phyloP scores from a whole-genome alignment of 2,888 invertebrate species.

The Hemicrepidius hirtus region DNA sequence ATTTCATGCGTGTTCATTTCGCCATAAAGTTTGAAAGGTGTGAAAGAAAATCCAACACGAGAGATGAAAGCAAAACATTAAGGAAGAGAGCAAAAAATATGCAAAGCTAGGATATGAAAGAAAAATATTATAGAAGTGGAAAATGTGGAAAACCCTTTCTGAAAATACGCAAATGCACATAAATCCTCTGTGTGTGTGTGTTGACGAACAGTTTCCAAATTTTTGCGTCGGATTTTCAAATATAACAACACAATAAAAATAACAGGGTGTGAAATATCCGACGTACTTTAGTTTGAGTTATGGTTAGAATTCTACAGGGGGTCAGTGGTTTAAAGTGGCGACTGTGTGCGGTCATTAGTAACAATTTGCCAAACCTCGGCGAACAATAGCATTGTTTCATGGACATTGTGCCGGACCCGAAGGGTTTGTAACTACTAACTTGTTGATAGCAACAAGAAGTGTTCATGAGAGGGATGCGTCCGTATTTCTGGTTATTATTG shows the following conservation, averaged over 20 bases:
- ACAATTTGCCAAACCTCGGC: slow-evolving; percentile 46
- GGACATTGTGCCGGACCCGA: slow-evolving; percentile 40
- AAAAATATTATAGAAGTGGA: not conserved
- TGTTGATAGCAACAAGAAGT: slow-evolving; percentile 46
- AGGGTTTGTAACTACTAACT: slow-evolving; percentile 45
- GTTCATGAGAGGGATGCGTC: not conserved
- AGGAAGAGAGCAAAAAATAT: slow-evolving; percentile 5
- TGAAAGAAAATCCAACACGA: not conserved
- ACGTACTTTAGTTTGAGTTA: slow-evolving; percentile 28
- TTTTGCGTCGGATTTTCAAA: not conserved
- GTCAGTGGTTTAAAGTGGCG: slow-evolving; percentile 28
- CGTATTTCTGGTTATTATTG: not conserved
- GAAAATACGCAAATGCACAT: not conserved
- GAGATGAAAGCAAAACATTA: slow-evolving; percentile 6
- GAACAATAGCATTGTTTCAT: slow-evolving; percentile 46
- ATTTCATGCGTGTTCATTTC: not conserved
- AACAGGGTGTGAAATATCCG: slow-evolving; percentile 6
- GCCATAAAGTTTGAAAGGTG: not conserved
- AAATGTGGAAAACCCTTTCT: not conserved
- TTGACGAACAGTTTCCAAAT: not conserved
- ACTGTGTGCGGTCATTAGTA: slow-evolving; percentile 49
- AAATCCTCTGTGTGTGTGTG: slow-evolving; percentile 11
- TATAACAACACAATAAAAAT: slow-evolving; percentile 21
- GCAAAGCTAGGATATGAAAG: slow-evolving; percentile 18
- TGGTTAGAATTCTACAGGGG: slow-evolving; percentile 18